A percentile compares a stretch with the other conserved stretches of the same genome.
Evolutionary conservation across 2,888 invertebrate genomes (phyloP).

Genomic region (Drosophila gaucha): DNA sequence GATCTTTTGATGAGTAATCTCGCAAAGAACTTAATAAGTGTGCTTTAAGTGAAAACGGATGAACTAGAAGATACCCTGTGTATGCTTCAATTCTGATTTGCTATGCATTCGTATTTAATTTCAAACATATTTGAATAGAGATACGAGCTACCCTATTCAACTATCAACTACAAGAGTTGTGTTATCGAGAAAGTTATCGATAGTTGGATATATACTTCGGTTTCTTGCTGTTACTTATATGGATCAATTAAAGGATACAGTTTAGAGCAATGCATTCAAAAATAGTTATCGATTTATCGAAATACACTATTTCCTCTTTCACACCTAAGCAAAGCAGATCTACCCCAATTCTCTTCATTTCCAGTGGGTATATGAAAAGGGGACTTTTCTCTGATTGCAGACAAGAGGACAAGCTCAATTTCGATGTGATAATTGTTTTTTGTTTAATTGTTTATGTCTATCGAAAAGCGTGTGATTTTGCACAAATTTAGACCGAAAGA

Average conservation of each 20-base stretch:
- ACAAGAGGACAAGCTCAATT: background rate
- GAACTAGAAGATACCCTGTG: background rate
- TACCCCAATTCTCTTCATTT: background rate
- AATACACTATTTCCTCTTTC: no score
- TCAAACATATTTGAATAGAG: background rate
- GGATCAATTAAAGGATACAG: no score
- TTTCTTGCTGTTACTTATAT: background rate
- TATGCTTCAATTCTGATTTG: no score
- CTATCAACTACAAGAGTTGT: no score
- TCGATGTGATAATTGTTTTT: slow-evolving; percentile 41
- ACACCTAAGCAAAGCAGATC: no score
- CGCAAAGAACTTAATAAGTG: background rate
- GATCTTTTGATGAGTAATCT: slow-evolving; percentile 33
- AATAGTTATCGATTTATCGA: no score
- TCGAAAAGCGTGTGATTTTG: slow-evolving; percentile 9
- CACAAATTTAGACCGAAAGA: slow-evolving; percentile 9
- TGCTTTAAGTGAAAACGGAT: background rate
- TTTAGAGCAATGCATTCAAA: no score
- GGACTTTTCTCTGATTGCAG: slow-evolving; percentile 9
- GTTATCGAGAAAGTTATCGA: background rate
- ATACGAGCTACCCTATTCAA: no score
- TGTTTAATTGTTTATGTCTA: slow-evolving; percentile 32
- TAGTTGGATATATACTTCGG: background rate
- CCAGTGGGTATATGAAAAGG: background rate
- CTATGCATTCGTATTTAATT: background rate